Conservation (phyloP, 92 coral and sea anemone species). For the Montipora capitata region DNA sequence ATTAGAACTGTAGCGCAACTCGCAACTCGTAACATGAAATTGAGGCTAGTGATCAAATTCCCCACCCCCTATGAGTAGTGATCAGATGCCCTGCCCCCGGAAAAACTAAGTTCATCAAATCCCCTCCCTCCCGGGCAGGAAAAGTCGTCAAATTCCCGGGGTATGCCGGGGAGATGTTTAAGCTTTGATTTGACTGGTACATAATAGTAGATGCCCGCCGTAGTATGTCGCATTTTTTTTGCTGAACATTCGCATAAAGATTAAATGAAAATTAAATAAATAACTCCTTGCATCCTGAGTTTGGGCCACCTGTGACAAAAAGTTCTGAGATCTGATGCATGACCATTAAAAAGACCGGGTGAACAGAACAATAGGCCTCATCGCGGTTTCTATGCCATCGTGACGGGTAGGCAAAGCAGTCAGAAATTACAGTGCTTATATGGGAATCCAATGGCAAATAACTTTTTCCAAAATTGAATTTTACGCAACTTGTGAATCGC, state of each 20-base stretch:
- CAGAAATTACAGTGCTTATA: no score
- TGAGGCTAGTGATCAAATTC: conserved; percentile 9
- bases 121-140: neutral
- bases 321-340: conserved; percentile 1
- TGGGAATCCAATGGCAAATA: neutral
- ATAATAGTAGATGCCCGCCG: neutral
- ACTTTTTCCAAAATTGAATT: neutral
- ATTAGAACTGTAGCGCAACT: neutral
- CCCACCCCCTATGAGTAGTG: conserved; percentile 10
- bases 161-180: neutral
- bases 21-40: neutral
- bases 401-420: neutral
- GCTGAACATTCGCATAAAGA: neutral
- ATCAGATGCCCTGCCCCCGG: conserved; percentile 2
- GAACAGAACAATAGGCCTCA: neutral
- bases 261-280: conserved; percentile 15
- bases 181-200: conserved; percentile 4
- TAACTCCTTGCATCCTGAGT: conserved; percentile 16
- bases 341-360: conserved; percentile 16
- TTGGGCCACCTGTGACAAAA: conserved; percentile 7
- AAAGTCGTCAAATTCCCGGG: neutral
- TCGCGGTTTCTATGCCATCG: neutral
- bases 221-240: conserved; percentile 5
- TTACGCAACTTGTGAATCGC: no score
- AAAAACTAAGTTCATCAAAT: conserved; percentile 1